These are phyloP conservation scores for Geopemphigus sp. DNA, from an alignment of 1,140 invertebrate species.

Conservation along the genomic window DNA sequence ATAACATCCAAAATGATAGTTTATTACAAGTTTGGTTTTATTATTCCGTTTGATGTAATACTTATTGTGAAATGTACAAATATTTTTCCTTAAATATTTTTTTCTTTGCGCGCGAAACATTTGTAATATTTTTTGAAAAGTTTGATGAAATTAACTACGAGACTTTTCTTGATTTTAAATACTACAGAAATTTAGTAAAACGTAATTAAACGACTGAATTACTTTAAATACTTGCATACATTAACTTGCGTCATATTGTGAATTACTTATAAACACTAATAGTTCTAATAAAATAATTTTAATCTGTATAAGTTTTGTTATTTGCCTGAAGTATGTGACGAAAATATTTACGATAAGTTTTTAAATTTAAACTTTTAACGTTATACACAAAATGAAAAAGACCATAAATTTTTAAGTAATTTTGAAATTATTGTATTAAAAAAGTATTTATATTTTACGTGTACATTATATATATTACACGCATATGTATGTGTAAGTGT, in stretches of 20 bases:
- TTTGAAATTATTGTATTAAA: neutral
- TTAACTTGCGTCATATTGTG: neutral
- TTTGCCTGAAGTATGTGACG: neutral
- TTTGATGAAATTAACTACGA: too few species aligned
- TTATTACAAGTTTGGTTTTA: too few species aligned
- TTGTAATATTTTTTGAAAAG: too few species aligned
- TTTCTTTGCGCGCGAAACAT: too few species aligned
- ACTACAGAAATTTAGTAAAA: neutral
- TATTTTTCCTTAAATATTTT: too few species aligned
- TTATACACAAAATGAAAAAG: neutral
- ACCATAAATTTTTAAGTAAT: neutral
- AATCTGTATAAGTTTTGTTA: constrained; percentile 2
- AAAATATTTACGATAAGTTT: constrained; percentile 17
- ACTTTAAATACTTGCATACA: too few species aligned
- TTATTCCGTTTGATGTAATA: too few species aligned
- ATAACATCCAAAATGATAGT: too few species aligned
- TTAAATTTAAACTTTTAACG: constrained; percentile 10
- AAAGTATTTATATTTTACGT: too few species aligned
- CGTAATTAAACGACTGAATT: neutral
- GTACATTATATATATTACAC: too few species aligned
- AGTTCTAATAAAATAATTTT: neutral
- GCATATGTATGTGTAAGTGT: too few species aligned
- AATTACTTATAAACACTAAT: neutral
- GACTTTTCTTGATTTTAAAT: neutral
- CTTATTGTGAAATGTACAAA: too few species aligned